phyloP scores from a whole-genome alignment of 2,113 vertebrate species.

The Oplegnathus fasciatus region DNA sequence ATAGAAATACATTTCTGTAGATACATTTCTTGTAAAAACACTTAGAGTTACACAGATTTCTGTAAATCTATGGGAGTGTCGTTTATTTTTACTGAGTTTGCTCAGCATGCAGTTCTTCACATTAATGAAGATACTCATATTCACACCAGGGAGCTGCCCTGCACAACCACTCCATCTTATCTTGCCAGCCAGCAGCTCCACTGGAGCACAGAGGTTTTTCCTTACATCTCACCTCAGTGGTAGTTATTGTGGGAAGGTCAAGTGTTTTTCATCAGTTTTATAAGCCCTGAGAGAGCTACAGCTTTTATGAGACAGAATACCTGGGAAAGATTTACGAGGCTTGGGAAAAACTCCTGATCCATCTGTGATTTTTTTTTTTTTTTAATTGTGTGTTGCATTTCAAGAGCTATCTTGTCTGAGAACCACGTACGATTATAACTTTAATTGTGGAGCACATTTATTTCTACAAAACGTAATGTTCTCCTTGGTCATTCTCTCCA shows the following conservation, averaged over 20 bases:
- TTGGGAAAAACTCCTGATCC: neutral
- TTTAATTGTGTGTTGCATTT: neutral
- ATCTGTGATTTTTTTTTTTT: neutral
- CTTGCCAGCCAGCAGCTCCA: neutral
- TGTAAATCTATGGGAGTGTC: neutral
- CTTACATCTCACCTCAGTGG: constrained; percentile 5
- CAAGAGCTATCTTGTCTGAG: neutral
- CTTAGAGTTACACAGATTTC: neutral
- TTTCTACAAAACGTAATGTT: neutral
- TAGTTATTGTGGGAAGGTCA: constrained; percentile 19
- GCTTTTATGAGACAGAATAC: constrained; percentile 15
- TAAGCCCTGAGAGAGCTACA: neutral
- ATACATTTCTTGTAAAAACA: neutral
- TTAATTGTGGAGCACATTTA: neutral
- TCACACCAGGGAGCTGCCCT: neutral
- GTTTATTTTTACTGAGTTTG: neutral
- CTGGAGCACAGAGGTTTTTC: constrained; percentile 2
- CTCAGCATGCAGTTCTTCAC: neutral
- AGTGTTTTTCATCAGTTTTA: neutral
- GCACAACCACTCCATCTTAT: constrained; percentile 9
- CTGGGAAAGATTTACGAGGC: neutral
- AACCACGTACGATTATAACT: neutral
- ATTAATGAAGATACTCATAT: constrained; percentile 21
- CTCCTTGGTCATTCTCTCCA: constrained; percentile 12
- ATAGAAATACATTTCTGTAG: neutral